Percentiles rank a stretch among this genome's conserved stretches.
Evolutionary conservation across 2,888 invertebrate genomes (phyloP).

Genomic region (Clanis bilineata): DNA sequence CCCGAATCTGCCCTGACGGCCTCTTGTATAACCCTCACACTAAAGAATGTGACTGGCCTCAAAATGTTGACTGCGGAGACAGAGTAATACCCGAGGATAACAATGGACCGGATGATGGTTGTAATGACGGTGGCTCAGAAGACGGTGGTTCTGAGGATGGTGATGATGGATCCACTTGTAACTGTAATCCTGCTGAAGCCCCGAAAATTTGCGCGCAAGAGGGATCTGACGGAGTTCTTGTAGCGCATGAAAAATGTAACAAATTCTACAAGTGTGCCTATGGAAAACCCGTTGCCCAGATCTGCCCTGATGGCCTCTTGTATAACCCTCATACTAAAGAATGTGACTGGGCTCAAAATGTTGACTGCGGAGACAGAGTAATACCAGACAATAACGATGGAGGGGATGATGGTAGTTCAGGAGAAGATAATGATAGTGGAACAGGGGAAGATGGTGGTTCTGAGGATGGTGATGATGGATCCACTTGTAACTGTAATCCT

Average conservation of each 20-base stretch:
- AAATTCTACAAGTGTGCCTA: too few relatives aligned
- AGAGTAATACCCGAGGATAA: constrained; percentile 30
- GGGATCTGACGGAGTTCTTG: too few relatives aligned
- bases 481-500: constrained; percentile 38
- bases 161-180: too few relatives aligned
- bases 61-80: constrained; percentile 39
- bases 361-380: constrained; percentile 18
- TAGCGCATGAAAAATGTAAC: too few relatives aligned
- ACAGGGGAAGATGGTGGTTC: constrained; percentile 15
- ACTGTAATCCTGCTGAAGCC: too few relatives aligned
- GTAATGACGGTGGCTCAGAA: not conserved
- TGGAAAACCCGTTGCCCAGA: too few relatives aligned
- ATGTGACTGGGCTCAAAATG: constrained; percentile 30
- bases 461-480: constrained; percentile 19
- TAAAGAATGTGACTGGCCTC: constrained; percentile 42
- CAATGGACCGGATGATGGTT: constrained; percentile 2
- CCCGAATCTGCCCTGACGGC: constrained; percentile 28
- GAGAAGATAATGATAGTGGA: constrained; percentile 2
- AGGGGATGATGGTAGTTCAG: constrained; percentile 19
- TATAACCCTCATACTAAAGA: too few relatives aligned
- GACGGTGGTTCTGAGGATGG: not conserved
- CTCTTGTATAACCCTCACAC: constrained; percentile 37
- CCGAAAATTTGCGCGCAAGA: too few relatives aligned
- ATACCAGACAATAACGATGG: constrained; percentile 20
- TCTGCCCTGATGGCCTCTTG: too few relatives aligned